phyloP scores from a whole-genome alignment of 2,797 vertebrate genomes.

The Gouania willdenowi region DNA sequence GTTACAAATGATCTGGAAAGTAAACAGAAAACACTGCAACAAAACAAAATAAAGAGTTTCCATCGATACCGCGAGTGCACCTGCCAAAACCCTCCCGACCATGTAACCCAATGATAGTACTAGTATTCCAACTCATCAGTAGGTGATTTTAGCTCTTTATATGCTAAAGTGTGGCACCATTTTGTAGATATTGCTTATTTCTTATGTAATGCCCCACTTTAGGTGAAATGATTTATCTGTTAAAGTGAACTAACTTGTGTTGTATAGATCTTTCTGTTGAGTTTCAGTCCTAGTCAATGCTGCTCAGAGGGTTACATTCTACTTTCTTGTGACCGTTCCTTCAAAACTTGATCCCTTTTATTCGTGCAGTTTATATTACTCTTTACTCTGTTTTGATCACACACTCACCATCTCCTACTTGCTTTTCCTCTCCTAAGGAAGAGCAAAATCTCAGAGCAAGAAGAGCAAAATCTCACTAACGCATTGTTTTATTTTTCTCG shows the following conservation, averaged over 20 bases:
- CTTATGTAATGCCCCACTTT: too few relatives aligned
- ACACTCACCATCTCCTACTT: constrained; percentile 58
- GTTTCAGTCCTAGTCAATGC: too few relatives aligned
- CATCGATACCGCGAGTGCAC: constrained; percentile 45
- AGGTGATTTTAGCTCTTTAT: too few relatives aligned
- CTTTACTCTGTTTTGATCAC: constrained; percentile 64
- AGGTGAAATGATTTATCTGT: too few relatives aligned
- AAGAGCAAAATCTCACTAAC: too few relatives aligned
- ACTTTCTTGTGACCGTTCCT: constrained; percentile 24
- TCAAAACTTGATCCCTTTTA: constrained; percentile 3
- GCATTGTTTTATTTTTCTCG: neutral
- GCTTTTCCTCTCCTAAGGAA: constrained; percentile 22
- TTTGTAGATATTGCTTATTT: too few relatives aligned
- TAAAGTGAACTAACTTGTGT: too few relatives aligned
- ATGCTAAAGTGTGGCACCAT: too few relatives aligned
- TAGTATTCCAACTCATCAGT: too few relatives aligned
- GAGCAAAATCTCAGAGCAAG: constrained; percentile 18
- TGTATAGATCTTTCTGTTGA: too few relatives aligned
- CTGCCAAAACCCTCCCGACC: constrained; percentile 36
- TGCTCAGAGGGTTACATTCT: constrained; percentile 43
- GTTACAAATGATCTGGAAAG: constrained; percentile 1
- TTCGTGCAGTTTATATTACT: constrained; percentile 21
- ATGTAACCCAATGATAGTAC: constrained; percentile 54
- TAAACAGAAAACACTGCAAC: constrained; percentile 22
- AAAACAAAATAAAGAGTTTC: constrained; percentile 68